These are phyloP conservation scores for Nemapogon koenigi DNA, from an alignment of 2,888 invertebrate species.

Conservation along the genomic window DNA sequence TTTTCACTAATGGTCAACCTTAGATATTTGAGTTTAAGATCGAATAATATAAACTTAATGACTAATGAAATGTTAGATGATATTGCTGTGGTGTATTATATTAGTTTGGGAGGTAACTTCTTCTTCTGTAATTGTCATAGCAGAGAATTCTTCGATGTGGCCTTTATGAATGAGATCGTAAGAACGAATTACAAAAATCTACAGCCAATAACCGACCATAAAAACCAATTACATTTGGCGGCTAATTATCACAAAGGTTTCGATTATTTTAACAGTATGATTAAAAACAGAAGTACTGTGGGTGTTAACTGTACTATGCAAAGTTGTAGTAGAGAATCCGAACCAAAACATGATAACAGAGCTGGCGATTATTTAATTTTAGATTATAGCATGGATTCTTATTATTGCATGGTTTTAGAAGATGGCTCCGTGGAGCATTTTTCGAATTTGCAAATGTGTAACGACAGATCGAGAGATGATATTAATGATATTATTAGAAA, in stretches of 20 bases:
- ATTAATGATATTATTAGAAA: constrained; percentile 18
- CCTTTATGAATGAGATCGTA: constrained; percentile 19
- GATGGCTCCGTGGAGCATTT: constrained; percentile 23
- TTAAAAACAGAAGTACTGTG: constrained; percentile 20
- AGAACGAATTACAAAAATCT: constrained; percentile 1
- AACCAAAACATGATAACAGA: constrained; percentile 16
- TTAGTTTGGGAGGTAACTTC: constrained; percentile 63
- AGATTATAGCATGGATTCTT: constrained; percentile 26
- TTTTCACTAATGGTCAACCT: constrained; percentile 42
- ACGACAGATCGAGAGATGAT: constrained; percentile 17
- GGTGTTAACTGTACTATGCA: constrained; percentile 16
- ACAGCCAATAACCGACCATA: neutral
- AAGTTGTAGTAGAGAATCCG: constrained; percentile 12
- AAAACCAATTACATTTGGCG: constrained; percentile 1
- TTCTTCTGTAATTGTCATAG: constrained; percentile 66
- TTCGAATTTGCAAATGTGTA: constrained; percentile 24
- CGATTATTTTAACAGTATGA: constrained; percentile 23
- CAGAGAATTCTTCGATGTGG: constrained; percentile 53
- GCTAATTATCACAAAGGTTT: constrained; percentile 27
- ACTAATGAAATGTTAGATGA: constrained; percentile 64
- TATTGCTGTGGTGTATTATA: constrained; percentile 41
- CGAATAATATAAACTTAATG: constrained; percentile 64
- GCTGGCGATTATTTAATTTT: constrained; percentile 28
- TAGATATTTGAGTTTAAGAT: constrained; percentile 42
- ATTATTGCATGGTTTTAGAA: constrained; percentile 27